phyloP scores from a whole-genome alignment of 2,888 invertebrate species.

The Pyrocoelia pectoralis region DNA sequence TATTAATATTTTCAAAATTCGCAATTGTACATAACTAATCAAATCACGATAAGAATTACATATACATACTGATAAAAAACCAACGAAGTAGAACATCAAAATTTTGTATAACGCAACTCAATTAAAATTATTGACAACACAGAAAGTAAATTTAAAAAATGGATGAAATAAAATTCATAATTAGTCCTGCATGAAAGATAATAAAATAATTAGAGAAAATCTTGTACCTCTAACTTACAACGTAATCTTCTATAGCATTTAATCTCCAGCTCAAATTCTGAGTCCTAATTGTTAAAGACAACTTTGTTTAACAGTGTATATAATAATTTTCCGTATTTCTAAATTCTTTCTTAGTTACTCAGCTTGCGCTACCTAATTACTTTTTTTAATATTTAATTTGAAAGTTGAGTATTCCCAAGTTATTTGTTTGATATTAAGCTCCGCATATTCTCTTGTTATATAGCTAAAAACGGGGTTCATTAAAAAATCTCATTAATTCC shows the following conservation, averaged over 20 bases:
- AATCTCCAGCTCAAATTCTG: background rate
- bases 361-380: slow-evolving; percentile 2
- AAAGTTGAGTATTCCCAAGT: slow-evolving; percentile 10
- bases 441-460: slow-evolving; percentile 7
- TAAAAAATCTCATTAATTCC: slow-evolving; percentile 11
- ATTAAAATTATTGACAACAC: no score
- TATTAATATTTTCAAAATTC: no score
- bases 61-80: no score
- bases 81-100: no score
- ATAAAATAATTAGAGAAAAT: slow-evolving; percentile 1
- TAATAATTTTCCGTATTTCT: slow-evolving; percentile 9
- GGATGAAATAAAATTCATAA: no score
- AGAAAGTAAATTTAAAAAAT: no score
- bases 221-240: background rate
- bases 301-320: slow-evolving; percentile 4
- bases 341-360: slow-evolving; percentile 7
- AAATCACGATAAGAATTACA: no score
- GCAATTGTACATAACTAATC: no score
- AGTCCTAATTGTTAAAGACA: slow-evolving; percentile 4
- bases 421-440: slow-evolving; percentile 11
- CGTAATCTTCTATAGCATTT: background rate
- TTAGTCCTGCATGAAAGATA: background rate
- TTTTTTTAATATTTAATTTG: slow-evolving; percentile 13
- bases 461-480: slow-evolving; percentile 6
- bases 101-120: no score